These are phyloP conservation scores for Hemitrygon akajei DNA, from an alignment of 2,797 vertebrate species.

Conservation along the genomic window DNA sequence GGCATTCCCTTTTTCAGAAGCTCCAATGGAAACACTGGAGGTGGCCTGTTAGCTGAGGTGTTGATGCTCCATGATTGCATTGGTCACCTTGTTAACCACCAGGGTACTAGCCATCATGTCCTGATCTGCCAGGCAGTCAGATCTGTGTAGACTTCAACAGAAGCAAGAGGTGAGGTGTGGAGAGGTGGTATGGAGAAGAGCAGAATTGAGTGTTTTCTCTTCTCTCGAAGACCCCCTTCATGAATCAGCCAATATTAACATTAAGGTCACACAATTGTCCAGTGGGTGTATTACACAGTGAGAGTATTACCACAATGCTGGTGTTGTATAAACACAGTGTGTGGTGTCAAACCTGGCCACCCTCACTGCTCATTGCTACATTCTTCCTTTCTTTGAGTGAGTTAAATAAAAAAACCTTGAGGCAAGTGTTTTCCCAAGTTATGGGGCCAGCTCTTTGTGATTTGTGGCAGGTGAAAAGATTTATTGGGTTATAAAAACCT, in stretches of 20 bases:
- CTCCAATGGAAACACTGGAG: not conserved
- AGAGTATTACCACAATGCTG: too few species aligned
- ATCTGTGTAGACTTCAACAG: not conserved
- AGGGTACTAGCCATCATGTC: not conserved
- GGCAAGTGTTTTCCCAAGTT: not conserved
- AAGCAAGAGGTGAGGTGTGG: not conserved
- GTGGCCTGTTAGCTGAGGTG: not conserved
- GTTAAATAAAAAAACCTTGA: not conserved
- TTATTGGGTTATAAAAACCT: not conserved
- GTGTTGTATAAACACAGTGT: not conserved
- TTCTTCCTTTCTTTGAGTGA: not conserved
- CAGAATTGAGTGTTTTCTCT: not conserved
- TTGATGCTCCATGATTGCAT: not conserved
- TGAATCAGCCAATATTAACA: not conserved
- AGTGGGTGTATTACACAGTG: not conserved
- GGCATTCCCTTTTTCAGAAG: not conserved
- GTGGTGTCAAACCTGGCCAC: not conserved
- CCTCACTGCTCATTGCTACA: not conserved
- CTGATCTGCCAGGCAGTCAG: not conserved
- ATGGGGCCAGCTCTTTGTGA: not conserved
- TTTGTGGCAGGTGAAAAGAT: not conserved
- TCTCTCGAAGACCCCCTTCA: not conserved
- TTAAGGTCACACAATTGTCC: not conserved
- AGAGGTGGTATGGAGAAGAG: not conserved
- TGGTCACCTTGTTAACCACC: conserved; percentile 2